Conservation (phyloP, 2,113 vertebrate species). For the Archilochus colubris region DNA sequence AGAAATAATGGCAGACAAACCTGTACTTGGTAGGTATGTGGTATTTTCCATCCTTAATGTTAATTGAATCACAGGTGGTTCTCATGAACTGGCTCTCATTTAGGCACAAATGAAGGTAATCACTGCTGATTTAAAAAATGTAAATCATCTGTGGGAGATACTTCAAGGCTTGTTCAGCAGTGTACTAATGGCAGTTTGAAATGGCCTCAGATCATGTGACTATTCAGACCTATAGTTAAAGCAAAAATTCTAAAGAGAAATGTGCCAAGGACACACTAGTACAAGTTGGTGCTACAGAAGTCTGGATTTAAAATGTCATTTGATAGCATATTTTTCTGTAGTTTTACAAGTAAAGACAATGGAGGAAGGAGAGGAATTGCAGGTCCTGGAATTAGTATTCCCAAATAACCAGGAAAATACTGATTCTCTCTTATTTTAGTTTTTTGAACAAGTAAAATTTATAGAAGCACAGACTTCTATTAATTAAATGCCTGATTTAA, state of each 20-base stretch:
- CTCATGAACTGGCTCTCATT: neutral
- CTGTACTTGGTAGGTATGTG: neutral
- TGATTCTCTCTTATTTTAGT: conserved; percentile 4
- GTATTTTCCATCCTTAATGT: neutral
- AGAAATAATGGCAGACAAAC: neutral
- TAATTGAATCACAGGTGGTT: neutral
- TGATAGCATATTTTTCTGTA: neutral
- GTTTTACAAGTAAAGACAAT: neutral
- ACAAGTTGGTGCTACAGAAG: neutral
- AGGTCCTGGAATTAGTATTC: neutral
- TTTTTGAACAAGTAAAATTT: neutral
- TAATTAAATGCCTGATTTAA: conserved; percentile 2
- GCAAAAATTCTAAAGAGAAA: neutral
- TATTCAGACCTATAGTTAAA: neutral
- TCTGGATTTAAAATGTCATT: neutral
- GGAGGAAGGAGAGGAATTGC: neutral
- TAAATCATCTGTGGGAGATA: neutral
- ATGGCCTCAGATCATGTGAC: neutral
- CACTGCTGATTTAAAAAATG: neutral
- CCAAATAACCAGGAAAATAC: neutral
- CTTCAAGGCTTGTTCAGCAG: neutral
- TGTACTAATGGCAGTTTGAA: neutral
- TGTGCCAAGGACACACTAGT: neutral
- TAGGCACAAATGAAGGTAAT: neutral
- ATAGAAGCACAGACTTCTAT: neutral